These are phyloP conservation scores for Coelinius sp. DNA, from an alignment of 2,888 invertebrate species.

Conservation along the genomic window DNA sequence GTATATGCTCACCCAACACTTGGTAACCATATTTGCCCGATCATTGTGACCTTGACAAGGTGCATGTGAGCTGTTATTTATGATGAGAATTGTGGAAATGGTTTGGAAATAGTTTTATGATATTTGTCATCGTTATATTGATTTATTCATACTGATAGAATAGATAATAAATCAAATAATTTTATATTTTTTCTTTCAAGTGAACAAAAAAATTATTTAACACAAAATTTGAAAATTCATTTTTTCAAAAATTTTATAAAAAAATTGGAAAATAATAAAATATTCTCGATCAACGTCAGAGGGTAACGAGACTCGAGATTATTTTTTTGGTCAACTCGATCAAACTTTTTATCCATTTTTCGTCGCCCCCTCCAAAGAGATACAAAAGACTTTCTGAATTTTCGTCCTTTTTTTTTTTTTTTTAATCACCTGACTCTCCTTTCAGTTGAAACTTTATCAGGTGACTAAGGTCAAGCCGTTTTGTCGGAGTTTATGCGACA, in stretches of 20 bases:
- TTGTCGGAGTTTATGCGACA: background rate
- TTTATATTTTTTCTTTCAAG: no score
- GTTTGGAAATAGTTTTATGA: background rate
- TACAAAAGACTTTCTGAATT: background rate
- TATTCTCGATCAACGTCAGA: background rate
- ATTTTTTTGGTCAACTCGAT: constrained; percentile 3
- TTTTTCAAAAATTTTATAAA: background rate
- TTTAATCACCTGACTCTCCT: background rate
- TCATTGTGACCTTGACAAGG: constrained; percentile 15
- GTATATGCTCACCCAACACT: background rate
- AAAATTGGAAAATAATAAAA: background rate
- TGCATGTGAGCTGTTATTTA: background rate
- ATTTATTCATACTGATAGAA: background rate
- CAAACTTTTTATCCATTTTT: constrained; percentile 1
- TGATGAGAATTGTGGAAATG: background rate
- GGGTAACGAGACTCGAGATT: background rate
- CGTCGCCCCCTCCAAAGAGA: background rate
- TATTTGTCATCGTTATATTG: background rate
- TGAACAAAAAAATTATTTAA: background rate
- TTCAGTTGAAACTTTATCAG: background rate
- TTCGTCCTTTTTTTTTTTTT: background rate
- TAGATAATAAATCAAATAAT: background rate
- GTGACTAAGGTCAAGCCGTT: constrained; percentile 20
- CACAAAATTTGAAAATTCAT: background rate
- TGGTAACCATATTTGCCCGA: background rate